Evolutionary conservation across 1,140 invertebrate genomes (phyloP).

Genomic region (Lithobius niger): DNA sequence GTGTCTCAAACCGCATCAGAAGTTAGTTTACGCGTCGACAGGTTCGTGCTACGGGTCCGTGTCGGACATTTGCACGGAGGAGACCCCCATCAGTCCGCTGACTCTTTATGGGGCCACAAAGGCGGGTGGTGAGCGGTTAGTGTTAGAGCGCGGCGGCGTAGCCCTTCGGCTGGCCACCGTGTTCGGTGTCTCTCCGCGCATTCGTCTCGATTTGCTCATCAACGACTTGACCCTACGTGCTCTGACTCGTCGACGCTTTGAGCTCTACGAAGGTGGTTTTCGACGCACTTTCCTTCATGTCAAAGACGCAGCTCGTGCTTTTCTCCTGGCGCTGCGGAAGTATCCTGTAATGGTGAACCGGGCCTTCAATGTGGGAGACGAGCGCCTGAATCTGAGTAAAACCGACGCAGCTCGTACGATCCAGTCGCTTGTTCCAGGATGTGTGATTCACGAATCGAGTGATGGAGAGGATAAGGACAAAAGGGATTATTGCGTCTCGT

Average conservation of each 20-base stretch:
- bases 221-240: slow-evolving; percentile 21
- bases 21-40: slow-evolving; percentile 23
- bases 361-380: slow-evolving; percentile 23
- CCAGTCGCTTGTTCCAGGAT: slow-evolving; percentile 12
- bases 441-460: slow-evolving; percentile 11
- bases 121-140: slow-evolving; percentile 17
- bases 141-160: slow-evolving; percentile 17
- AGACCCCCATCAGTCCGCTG: slow-evolving; percentile 19
- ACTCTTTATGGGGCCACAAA: slow-evolving; percentile 23
- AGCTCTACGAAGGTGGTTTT: slow-evolving; percentile 21
- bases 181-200: slow-evolving; percentile 23
- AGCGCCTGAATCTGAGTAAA: slow-evolving; percentile 23
- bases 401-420: slow-evolving; percentile 17
- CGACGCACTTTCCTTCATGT: slow-evolving; percentile 23
- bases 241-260: slow-evolving; percentile 14
- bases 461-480: slow-evolving; percentile 23
- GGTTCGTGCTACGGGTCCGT: slow-evolving; percentile 25
- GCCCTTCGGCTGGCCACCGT: slow-evolving; percentile 21
- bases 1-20: slow-evolving; percentile 17
- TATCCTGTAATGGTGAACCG: slow-evolving; percentile 20
- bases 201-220: slow-evolving; percentile 22
- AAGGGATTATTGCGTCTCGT: slow-evolving; percentile 21
- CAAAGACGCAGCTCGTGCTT: slow-evolving; percentile 21
- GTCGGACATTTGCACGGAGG: slow-evolving; percentile 20
- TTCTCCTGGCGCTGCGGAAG: slow-evolving; percentile 20